Evolutionary conservation across 2,888 invertebrate species (phyloP).

Genomic region (Catocala nupta): DNA sequence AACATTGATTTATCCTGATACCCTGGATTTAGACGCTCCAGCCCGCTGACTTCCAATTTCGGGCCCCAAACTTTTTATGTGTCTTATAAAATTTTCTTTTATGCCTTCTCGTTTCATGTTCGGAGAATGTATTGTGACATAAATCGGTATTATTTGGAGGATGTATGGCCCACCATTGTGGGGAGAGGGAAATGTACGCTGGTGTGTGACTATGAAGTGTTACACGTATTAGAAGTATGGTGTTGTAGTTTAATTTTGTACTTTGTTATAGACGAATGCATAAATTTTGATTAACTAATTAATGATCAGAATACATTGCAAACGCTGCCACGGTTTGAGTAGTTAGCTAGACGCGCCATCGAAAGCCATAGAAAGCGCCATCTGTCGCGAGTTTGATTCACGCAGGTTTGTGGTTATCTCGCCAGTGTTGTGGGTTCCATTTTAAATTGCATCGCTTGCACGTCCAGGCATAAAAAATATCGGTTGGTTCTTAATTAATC

Average conservation of each 20-base stretch:
- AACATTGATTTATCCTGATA: constrained; percentile 87
- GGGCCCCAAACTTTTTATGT: constrained; percentile 79
- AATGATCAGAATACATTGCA: no score
- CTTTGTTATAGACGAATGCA: no score
- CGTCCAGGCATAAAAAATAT: no score
- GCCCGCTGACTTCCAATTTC: constrained; percentile 81
- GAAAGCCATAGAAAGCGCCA: no score
- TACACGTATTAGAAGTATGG: constrained; percentile 1
- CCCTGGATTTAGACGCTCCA: constrained; percentile 72
- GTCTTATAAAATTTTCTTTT: constrained; percentile 83
- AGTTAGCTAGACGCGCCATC: no score
- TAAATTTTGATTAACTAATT: no score
- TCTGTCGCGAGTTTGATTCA: no score
- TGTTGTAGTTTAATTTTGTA: not conserved
- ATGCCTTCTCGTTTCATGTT: constrained; percentile 53
- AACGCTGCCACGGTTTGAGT: no score
- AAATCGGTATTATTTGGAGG: constrained; percentile 47
- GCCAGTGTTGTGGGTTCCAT: no score
- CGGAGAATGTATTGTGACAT: constrained; percentile 53
- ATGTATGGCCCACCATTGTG: constrained; percentile 14
- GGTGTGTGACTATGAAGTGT: constrained; percentile 13
- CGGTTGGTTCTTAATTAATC: no score
- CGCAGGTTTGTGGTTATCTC: no score
- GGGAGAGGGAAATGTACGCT: constrained; percentile 8
- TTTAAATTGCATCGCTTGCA: no score